A percentile compares a stretch with the other conserved stretches of the same genome.
These are phyloP conservation scores for Agrotis ipsilon DNA, from an alignment of 2,888 invertebrate species.

Conservation along the genomic window DNA sequence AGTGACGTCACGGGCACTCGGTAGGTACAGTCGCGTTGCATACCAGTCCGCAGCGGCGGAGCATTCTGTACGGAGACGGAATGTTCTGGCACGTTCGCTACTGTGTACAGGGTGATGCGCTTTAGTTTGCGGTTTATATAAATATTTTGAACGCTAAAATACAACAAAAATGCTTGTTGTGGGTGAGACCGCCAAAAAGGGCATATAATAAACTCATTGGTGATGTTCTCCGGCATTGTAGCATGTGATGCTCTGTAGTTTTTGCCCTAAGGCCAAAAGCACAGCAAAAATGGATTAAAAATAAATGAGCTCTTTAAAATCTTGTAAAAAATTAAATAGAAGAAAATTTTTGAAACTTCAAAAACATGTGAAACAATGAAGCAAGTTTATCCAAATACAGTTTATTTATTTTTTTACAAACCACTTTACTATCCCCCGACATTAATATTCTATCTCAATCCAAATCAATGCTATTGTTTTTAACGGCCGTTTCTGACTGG, in stretches of 20 bases:
- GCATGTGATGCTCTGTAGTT: too few species aligned
- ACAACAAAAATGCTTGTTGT: too few species aligned
- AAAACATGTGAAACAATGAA: too few species aligned
- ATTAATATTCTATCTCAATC: too few species aligned
- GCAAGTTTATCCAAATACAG: too few species aligned
- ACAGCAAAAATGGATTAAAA: too few species aligned
- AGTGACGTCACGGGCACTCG: slow-evolving; percentile 38
- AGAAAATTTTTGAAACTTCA: background rate
- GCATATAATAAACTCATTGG: too few species aligned
- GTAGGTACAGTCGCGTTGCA: slow-evolving; percentile 57
- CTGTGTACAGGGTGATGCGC: slow-evolving; percentile 26
- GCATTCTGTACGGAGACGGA: slow-evolving; percentile 66
- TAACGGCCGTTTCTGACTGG: too few species aligned
- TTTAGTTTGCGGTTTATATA: background rate
- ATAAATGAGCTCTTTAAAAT: background rate
- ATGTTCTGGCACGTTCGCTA: slow-evolving; percentile 67
- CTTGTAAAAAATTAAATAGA: background rate
- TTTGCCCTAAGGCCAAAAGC: too few species aligned
- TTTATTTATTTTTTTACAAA: background rate
- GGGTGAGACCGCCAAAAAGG: too few species aligned
- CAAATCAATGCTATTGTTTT: too few species aligned
- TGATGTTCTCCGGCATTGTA: too few species aligned
- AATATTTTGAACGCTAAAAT: background rate
- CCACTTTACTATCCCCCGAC: background rate
- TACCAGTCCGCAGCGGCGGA: slow-evolving; percentile 61